Base-by-base conservation (phyloP, 1,140 invertebrate species). In the Thrips palmi region DNA sequence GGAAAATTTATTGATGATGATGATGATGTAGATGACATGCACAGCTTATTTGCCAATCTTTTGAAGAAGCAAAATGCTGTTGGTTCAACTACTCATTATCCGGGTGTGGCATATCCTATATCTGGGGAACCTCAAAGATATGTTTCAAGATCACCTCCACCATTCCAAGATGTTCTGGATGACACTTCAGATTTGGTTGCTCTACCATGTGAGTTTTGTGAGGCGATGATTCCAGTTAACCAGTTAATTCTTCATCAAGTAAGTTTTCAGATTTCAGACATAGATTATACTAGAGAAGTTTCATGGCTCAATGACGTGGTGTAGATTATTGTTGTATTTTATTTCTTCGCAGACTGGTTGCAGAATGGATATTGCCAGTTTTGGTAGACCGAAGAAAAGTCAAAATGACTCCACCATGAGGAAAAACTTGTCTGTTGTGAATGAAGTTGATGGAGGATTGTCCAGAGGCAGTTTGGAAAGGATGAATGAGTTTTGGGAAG, bases 41-140 rank as follows among this genome's bases (percentile, higher is more conserved):
- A 12, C 7, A 37, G 31, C 51, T 44, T 6, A 44, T 42, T 33
- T 47, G 48, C 15, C 52, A 50, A 12, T 18, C 17, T 7, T 4
- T 6, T n/a, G 11, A 17, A 31, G 3, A 37, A 27, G 5, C n/a
- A 37, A 40, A 31, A 11, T 15, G 21, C 10, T 10, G 7, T 17
- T 1, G 17, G 14, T 10, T 7, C 20, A 29, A 43, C 24, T 23
- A 45, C 2, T 41, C 47, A 3, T 27, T 45, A 0, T 57, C 57
- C 42, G 48, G 54, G 37, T n/a, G n/a, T n/a, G n/a, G 57, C 48
- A 1, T 57, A 59, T 28, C 52, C 55, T 22, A 50, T 54, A 39
- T 52, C 53, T 3, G 55, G 55, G 42, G 49, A 54, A 14, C 7
- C 7, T 12, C 7, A 33, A 12, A 33, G 7, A 8, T 7, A 7